Conservation (phyloP, 30 jellyfish, hydroid and myxozoan genomes). For the Aurelia aurita region DNA sequence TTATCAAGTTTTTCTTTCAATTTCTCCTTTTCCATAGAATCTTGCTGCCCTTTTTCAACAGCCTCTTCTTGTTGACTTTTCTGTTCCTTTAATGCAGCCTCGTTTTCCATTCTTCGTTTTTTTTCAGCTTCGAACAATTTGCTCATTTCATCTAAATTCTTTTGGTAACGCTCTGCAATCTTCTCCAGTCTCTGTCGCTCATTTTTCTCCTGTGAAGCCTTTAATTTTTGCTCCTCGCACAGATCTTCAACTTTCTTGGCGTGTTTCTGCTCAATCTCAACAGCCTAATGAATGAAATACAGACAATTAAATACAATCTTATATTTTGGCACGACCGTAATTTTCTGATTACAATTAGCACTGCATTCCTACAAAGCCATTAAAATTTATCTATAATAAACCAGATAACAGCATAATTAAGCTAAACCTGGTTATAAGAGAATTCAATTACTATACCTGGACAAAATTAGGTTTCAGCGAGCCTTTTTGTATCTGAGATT, state of each 20-base stretch:
- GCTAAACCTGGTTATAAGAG: too few species aligned
- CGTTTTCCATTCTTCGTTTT: constrained; percentile 54
- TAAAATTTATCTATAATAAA: too few species aligned
- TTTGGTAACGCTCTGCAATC: constrained; percentile 74
- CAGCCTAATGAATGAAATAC: constrained; percentile 9
- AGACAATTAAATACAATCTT: too few species aligned
- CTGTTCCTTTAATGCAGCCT: constrained; percentile 44
- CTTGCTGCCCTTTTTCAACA: constrained; percentile 59
- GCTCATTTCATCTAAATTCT: constrained; percentile 74
- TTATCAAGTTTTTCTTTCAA: constrained; percentile 34
- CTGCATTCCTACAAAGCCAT: too few species aligned
- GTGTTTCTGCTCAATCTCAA: constrained; percentile 61
- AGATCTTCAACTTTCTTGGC: constrained; percentile 47
- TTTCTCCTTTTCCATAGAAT: constrained; percentile 45
- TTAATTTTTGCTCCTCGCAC: constrained; percentile 51
- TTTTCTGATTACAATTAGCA: too few species aligned
- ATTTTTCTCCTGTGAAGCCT: constrained; percentile 53
- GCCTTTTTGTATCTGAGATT: too few species aligned
- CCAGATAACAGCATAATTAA: too few species aligned
- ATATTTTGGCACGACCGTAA: too few species aligned
- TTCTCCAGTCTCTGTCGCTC: constrained; percentile 74
- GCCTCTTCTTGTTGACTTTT: constrained; percentile 30
- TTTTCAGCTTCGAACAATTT: constrained; percentile 67
- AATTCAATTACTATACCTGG: too few species aligned
- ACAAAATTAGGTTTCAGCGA: too few species aligned